Conservation (phyloP, 1,140 invertebrate genomes). For the Planococcus citri region DNA sequence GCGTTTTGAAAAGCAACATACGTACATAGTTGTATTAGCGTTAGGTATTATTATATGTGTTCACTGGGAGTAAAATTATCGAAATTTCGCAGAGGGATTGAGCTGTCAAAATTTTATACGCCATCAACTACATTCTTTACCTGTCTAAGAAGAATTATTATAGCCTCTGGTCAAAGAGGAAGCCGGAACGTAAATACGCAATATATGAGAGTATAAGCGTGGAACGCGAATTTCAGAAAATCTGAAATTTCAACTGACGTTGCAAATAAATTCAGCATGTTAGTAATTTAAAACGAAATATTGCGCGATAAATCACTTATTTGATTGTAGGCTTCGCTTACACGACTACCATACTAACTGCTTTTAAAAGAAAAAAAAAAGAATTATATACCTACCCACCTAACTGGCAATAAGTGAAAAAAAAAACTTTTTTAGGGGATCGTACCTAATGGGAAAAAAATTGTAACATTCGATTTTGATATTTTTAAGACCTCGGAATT, state of each 20-base stretch:
- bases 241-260: neutral
- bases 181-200: neutral
- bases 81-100: neutral
- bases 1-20: no score
- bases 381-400: no score
- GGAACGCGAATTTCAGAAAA: neutral
- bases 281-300: neutral
- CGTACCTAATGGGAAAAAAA: neutral
- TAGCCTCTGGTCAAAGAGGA: neutral
- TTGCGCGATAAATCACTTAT: neutral
- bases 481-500: neutral
- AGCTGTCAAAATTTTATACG: neutral
- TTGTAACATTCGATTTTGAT: neutral
- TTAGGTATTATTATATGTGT: no score
- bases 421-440: neutral
- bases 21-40: no score
- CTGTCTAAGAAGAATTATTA: neutral
- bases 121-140: constrained; percentile 2
- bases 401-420: neutral
- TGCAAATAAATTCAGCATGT: neutral
- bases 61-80: neutral
- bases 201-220: no score
- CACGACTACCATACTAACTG: neutral
- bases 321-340: neutral
- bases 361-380: neutral